Conservation (phyloP, 2,888 invertebrate species). For the Leuctra nigra region DNA sequence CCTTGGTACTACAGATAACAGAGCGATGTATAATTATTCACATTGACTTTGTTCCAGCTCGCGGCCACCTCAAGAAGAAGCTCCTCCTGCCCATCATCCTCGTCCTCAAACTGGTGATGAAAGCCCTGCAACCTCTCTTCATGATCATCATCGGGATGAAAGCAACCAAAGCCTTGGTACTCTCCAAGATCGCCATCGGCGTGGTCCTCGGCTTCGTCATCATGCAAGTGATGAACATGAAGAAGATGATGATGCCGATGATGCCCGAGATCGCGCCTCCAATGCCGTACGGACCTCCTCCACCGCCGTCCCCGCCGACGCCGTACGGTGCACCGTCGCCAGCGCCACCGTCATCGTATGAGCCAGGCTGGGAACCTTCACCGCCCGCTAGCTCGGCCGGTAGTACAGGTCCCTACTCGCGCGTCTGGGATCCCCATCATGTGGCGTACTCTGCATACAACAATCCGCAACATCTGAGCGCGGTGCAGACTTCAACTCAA, state of each 20-base stretch:
- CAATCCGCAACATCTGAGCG: slow-evolving; percentile 15
- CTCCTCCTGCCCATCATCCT: slow-evolving; percentile 70
- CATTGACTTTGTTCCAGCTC: slow-evolving; percentile 56
- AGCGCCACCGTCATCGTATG: slow-evolving; percentile 63
- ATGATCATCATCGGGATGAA: slow-evolving; percentile 72
- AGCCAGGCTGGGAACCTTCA: slow-evolving; percentile 62
- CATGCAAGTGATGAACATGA: slow-evolving; percentile 70
- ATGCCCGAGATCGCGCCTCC: slow-evolving; percentile 40
- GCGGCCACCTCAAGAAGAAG: slow-evolving; percentile 77
- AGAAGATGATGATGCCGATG: slow-evolving; percentile 71
- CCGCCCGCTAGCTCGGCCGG: slow-evolving; percentile 48
- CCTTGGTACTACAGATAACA: too few relatives aligned
- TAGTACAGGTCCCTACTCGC: slow-evolving; percentile 55
- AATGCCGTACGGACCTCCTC: slow-evolving; percentile 29
- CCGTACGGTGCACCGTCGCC: slow-evolving; percentile 18
- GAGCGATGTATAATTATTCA: too few relatives aligned
- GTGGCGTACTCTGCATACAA: slow-evolving; percentile 36
- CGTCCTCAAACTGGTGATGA: slow-evolving; percentile 75
- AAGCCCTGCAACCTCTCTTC: slow-evolving; percentile 76
- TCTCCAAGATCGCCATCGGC: slow-evolving; percentile 76
- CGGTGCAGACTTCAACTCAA: not conserved
- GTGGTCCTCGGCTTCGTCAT: slow-evolving; percentile 75
- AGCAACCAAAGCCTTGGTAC: slow-evolving; percentile 73
- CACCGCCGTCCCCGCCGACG: slow-evolving; percentile 21
- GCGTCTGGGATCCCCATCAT: slow-evolving; percentile 53